Conservation (phyloP, 2,888 invertebrate genomes). For the Tinea trinotella region DNA sequence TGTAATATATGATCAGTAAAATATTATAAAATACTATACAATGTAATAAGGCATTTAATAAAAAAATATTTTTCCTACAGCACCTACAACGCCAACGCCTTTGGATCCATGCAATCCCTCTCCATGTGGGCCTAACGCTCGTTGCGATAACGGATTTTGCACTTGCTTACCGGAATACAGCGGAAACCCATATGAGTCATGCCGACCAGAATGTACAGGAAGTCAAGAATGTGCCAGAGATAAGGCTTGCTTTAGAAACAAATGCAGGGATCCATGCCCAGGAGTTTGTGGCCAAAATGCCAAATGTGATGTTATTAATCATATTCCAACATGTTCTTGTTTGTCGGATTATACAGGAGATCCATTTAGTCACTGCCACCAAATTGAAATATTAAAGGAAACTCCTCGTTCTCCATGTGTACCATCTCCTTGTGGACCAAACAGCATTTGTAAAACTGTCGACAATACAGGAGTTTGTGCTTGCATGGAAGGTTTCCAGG, state of each 20-base stretch:
- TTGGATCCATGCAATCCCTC: constrained; percentile 78
- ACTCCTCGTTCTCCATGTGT: constrained; percentile 77
- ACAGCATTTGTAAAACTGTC: constrained; percentile 82
- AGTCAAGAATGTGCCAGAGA: constrained; percentile 80
- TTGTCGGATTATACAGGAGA: constrained; percentile 79
- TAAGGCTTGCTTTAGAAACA: constrained; percentile 80
- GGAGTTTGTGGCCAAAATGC: constrained; percentile 82
- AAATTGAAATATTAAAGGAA: constrained; percentile 36
- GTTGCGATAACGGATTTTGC: constrained; percentile 79
- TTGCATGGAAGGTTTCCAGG: constrained; percentile 82
- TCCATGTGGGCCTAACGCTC: constrained; percentile 81
- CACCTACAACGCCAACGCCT: constrained; percentile 47
- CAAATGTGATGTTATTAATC: constrained; percentile 81
- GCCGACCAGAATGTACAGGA: constrained; percentile 80
- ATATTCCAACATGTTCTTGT: constrained; percentile 81
- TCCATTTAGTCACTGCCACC: constrained; percentile 74
- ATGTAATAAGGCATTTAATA: background rate
- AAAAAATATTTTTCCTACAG: constrained; percentile 28
- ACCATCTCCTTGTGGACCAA: constrained; percentile 84
- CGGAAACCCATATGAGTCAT: constrained; percentile 80
- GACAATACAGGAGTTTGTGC: constrained; percentile 86
- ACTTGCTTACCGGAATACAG: constrained; percentile 77
- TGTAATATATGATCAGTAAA: background rate
- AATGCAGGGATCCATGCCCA: constrained; percentile 82
- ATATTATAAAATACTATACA: background rate